Evolutionary conservation across 37 sponge, comb jelly and placozoan genomes (phyloP).

Genomic region (Mnemiopsis leidyi): DNA sequence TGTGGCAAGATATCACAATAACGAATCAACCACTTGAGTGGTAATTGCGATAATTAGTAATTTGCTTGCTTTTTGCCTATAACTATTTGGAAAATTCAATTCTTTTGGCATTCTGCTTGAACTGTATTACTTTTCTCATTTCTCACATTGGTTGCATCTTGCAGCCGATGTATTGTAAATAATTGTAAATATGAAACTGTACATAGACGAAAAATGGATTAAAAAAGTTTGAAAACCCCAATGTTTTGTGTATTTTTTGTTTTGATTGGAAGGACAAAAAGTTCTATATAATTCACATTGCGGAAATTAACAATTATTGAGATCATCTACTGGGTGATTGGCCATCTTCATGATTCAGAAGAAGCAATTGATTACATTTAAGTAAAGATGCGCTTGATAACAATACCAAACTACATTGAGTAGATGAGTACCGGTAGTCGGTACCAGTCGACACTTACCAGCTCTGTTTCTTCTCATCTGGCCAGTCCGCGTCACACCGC

Average conservation of each 20-base stretch:
- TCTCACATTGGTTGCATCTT: neutral
- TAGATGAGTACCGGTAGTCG: too few species aligned
- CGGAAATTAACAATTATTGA: neutral
- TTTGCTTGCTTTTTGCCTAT: neutral
- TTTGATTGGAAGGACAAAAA: neutral
- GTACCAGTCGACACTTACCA: neutral
- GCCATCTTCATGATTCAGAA: too few species aligned
- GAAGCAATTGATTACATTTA: too few species aligned
- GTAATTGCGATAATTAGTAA: neutral
- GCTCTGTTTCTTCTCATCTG: neutral
- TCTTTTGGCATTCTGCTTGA: neutral
- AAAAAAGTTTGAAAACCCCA: constrained; percentile 50
- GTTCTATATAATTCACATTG: neutral
- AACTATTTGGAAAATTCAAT: neutral
- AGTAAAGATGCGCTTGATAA: too few species aligned
- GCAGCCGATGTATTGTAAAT: constrained; percentile 12
- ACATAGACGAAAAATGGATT: constrained; percentile 43
- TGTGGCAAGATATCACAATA: too few species aligned
- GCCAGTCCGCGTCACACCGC: neutral
- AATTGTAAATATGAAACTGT: constrained; percentile 34
- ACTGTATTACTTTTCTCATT: too few species aligned
- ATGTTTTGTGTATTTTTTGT: neutral
- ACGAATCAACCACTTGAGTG: too few species aligned
- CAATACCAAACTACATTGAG: neutral
- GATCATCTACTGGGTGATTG: neutral